Base-by-base conservation (phyloP, 2,888 invertebrate species). In the Cryptus armator region DNA sequence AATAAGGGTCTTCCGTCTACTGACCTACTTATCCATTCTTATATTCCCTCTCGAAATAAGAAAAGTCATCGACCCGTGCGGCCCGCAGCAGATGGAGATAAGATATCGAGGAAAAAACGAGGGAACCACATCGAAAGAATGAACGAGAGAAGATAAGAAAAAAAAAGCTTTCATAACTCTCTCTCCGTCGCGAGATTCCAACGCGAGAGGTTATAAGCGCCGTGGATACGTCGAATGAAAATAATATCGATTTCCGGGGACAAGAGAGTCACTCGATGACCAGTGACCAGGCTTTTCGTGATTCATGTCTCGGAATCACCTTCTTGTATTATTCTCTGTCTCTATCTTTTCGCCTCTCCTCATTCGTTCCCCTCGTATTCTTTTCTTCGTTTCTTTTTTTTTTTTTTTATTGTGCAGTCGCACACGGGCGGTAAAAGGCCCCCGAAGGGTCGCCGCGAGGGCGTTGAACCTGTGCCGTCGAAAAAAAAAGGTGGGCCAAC, bases 401-500 rank as follows among this genome's bases (percentile, higher is more conserved):
- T 62, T 66, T 51, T 64, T 68, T 19, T 51, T 48, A 43, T 51
- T 24, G 59, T 66, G 62, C 66, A 53, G 81, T 76, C 72, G 72
- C 79, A 53, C 76, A 53, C 51, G 43, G 43, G 76, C 66, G 66
- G 62, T 62, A 66, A 62, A 80, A 74, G 70, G 19, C 75, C 29
- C 68, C 68, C 56, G 81, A 86, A 83, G 79, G 72, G 75, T 84
- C 77, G 81, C 59, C 59, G 72, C 71, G 83, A 79, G 87, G 86
- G 84, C 87, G 78, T 86, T 85, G 87, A 87, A 85, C 87, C 74
- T 80, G 74, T 68, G 44, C 81, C 75, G 76, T 19, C 66, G 46
- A 76, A 84, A 84, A 81, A 79, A 77, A 79, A 83, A 79, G 86
- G 81, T 86, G 86, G 87, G 86, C 87, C 85, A 86, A 78, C 75